A percentile compares a stretch with the other conserved stretches of the same genome.
These are phyloP conservation scores for Thymallus thymallus DNA, from an alignment of 2,113 vertebrate species.

Conservation along the genomic window DNA sequence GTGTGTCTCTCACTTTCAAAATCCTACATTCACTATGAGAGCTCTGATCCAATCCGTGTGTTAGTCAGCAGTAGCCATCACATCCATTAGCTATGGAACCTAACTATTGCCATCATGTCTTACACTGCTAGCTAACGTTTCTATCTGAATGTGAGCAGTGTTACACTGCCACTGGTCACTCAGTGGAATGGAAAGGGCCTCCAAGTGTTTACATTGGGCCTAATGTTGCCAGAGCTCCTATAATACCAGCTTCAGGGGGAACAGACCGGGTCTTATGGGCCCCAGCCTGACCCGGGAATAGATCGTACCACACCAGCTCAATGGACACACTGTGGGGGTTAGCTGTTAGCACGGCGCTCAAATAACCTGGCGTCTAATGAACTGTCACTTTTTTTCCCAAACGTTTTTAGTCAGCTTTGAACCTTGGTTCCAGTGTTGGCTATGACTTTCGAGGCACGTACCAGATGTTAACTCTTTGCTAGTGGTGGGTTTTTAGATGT, in stretches of 20 bases:
- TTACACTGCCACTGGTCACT: constrained; percentile 21
- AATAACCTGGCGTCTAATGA: constrained; percentile 37
- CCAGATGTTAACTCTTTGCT: not conserved
- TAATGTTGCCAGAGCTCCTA: constrained; percentile 49
- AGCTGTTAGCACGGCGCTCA: constrained; percentile 16
- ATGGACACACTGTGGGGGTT: constrained; percentile 54
- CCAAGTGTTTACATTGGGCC: constrained; percentile 50
- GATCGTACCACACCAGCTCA: constrained; percentile 46
- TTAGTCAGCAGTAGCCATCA: not conserved
- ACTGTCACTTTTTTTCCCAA: constrained; percentile 29
- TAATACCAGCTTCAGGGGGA: constrained; percentile 44
- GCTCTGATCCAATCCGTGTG: not conserved
- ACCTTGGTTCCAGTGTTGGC: not conserved
- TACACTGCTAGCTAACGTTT: constrained; percentile 9
- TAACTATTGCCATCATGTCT: constrained; percentile 23
- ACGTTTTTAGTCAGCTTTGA: constrained; percentile 3
- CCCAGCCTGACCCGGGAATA: constrained; percentile 44
- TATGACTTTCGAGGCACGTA: not conserved
- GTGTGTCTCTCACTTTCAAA: not conserved
- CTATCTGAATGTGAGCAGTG: constrained; percentile 61
- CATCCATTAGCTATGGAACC: not conserved
- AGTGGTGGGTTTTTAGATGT: not conserved
- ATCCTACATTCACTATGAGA: not conserved
- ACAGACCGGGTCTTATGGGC: constrained; percentile 59
- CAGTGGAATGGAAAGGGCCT: constrained; percentile 33